Evolutionary conservation across 2,888 invertebrate species (phyloP).

Genomic region (Rotaria macrura): DNA sequence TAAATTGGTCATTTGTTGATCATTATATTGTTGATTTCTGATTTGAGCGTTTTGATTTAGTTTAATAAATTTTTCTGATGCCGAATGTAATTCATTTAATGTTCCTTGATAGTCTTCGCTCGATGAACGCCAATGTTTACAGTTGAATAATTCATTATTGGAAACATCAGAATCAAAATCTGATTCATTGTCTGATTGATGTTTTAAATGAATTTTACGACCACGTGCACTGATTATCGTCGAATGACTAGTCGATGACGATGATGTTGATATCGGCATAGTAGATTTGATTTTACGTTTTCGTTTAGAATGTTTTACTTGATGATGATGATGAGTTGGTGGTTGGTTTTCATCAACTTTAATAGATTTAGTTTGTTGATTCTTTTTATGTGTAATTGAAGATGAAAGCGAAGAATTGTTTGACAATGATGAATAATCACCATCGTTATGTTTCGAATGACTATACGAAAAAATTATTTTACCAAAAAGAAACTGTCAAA

Average conservation of each 20-base stretch:
- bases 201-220: neutral
- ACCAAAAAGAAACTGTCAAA: neutral
- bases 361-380: neutral
- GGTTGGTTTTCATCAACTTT: neutral
- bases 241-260: neutral
- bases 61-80: neutral
- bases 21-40: neutral
- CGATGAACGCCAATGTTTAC: neutral
- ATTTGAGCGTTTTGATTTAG: neutral
- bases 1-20: neutral
- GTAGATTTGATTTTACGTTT: neutral
- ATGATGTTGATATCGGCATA: neutral
- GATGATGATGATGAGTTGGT: neutral
- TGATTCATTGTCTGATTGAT: neutral
- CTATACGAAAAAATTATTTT: neutral
- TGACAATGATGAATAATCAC: constrained; percentile 9
- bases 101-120: neutral
- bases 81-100: neutral
- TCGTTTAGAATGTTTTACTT: neutral
- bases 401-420: neutral
- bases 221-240: neutral
- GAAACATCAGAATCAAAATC: neutral
- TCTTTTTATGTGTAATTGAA: neutral
- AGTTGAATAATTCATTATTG: neutral
- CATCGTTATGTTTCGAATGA: neutral